phyloP scores from a whole-genome alignment of 1,140 invertebrate species.

The Saxidomus purpurata region DNA sequence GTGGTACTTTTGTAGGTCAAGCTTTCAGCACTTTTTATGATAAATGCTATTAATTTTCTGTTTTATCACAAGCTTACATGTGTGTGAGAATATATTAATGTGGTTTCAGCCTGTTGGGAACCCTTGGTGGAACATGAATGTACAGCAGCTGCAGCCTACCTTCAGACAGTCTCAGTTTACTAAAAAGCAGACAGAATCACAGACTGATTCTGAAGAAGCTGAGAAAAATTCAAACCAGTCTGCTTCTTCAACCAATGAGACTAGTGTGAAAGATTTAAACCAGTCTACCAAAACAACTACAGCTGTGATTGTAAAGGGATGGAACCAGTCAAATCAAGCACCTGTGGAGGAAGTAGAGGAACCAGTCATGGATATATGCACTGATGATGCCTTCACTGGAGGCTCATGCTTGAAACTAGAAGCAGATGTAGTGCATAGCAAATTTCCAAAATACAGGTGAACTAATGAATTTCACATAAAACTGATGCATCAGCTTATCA shows the following conservation, averaged over 20 bases:
- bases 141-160: constrained; percentile 87
- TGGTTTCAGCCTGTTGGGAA: constrained; percentile 75
- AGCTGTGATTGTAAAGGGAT: neutral
- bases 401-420: constrained; percentile 70
- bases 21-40: no score
- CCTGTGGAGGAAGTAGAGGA: neutral
- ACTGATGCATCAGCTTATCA: no score
- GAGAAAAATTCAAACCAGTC: constrained; percentile 13
- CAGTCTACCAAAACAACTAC: neutral
- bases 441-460: constrained; percentile 59
- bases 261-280: neutral
- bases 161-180: constrained; percentile 61
- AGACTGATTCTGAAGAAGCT: neutral
- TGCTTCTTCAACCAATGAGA: neutral
- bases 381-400: constrained; percentile 68
- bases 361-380: constrained; percentile 64
- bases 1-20: no score
- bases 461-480: no score
- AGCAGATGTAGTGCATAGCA: constrained; percentile 54
- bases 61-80: no score
- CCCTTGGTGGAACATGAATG: constrained; percentile 88
- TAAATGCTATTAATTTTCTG: no score
- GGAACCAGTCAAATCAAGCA: constrained; percentile 13
- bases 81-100: no score
- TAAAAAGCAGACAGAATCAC: neutral